phyloP scores from a whole-genome alignment of 1,140 invertebrate genomes.

The Papilio polytes region DNA sequence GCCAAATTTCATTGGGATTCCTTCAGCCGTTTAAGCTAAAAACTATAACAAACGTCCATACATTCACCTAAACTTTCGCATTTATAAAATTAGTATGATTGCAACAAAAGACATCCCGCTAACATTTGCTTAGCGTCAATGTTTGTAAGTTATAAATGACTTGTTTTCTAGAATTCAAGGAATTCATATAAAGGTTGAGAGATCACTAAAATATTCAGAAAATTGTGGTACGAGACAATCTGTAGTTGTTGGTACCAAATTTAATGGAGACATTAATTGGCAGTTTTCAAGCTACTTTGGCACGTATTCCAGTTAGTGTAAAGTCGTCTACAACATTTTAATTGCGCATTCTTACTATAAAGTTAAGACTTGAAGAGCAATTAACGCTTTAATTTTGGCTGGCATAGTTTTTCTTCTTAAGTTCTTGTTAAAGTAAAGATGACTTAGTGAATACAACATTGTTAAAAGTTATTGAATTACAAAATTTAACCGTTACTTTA shows the following conservation, averaged over 20 bases:
- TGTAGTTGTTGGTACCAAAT: conserved; percentile 14
- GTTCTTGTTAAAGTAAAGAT: conserved; percentile 12
- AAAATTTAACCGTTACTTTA: neutral
- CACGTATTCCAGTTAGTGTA: conserved; percentile 25
- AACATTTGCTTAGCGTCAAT: neutral
- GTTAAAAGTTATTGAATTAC: neutral
- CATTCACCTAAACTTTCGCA: too few species aligned
- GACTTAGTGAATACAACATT: neutral
- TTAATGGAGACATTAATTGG: conserved; percentile 18
- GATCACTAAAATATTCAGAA: neutral
- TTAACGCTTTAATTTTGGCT: conserved; percentile 22
- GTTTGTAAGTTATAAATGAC: neutral
- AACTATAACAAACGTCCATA: too few species aligned
- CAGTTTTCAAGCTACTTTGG: conserved; percentile 17
- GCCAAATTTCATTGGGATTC: too few species aligned
- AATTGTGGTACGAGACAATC: conserved; percentile 1
- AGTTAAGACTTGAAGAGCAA: conserved; percentile 27
- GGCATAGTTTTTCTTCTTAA: conserved; percentile 18
- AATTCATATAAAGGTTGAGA: neutral
- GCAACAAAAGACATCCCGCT: too few species aligned
- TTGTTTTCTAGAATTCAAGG: neutral
- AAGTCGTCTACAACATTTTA: conserved; percentile 22
- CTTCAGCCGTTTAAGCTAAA: too few species aligned
- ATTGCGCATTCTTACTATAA: conserved; percentile 26
- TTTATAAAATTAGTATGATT: too few species aligned